Evolutionary conservation across 2,797 vertebrate genomes (phyloP), one percentile per base, ranked within the genome.

Genomic region (Cercopithecus neglectus): DNA sequence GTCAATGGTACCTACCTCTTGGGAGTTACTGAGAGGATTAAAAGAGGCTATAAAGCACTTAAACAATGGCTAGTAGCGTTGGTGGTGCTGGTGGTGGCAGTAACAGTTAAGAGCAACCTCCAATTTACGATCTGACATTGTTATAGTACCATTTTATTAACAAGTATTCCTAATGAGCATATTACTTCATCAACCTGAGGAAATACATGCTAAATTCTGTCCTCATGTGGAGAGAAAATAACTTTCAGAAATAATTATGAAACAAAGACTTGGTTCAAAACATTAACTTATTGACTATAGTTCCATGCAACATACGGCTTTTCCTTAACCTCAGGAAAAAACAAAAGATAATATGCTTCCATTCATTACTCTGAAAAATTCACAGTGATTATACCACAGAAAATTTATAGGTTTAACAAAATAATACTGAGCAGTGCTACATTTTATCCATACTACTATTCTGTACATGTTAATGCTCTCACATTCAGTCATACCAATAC

Each of bases 301-400:
- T 86, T 87, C 33, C 50, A 94, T 12, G 53, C 21, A 95, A 50
- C 8, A 79, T 19, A 44, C 4, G 41, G 28, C 14, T 93, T 48
- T 76, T 88, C 72, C 89, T 22, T 92, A 64, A 89, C 46, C 11
- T 75, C 84, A 5, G 28, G 33, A 33, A 50, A 90, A 90, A 64
- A 67, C 3, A 8, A 64, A 75, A 33, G 5, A 75, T 9, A 33
- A 39, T 7, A 24, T 39, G 28, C 82, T 93, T 89, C 50, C 74
- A 86, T 39, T 83, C 50, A 74, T n/a, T 83, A 85, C 36, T 81
- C 86, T 83, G 67, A 72, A 94, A 95, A 96, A 55, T 82, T n/a
- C 33, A 84, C 1, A 48, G 36, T 76, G 57, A 96, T 17, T 81
- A 6, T 17, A 48, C 19, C 64, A 79, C 0, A 67, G 61, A 74